These are phyloP conservation scores for Pyralis farinalis DNA, from an alignment of 2,888 invertebrate genomes.

Conservation along the genomic window DNA sequence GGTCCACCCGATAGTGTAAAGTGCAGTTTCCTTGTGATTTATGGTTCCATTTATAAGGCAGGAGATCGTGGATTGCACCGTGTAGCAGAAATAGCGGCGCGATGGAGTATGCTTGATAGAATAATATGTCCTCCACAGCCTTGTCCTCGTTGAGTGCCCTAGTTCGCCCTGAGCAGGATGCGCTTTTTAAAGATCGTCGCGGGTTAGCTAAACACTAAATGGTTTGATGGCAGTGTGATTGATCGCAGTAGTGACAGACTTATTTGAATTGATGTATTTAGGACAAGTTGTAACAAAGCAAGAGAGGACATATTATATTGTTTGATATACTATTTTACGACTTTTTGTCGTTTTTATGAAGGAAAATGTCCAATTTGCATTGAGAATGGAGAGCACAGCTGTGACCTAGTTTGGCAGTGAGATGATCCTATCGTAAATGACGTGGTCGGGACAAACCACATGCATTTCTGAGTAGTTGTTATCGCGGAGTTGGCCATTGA, in stretches of 20 bases:
- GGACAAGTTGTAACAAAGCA: not conserved
- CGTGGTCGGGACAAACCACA: not conserved
- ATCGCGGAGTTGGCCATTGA: constrained; percentile 6
- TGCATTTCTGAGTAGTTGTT: constrained; percentile 4
- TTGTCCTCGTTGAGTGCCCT: constrained; percentile 66
- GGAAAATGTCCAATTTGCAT: too few relatives aligned
- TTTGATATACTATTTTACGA: too few relatives aligned
- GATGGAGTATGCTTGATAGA: constrained; percentile 53
- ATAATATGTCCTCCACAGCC: constrained; percentile 69
- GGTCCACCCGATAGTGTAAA: too few relatives aligned
- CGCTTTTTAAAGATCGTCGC: constrained; percentile 41
- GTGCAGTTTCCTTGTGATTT: constrained; percentile 1
- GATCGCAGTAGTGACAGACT: not conserved
- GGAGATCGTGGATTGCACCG: constrained; percentile 33
- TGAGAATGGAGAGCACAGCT: too few relatives aligned
- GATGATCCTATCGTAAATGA: not conserved
- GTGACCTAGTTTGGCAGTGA: not conserved
- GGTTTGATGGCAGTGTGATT: not conserved
- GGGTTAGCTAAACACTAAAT: not conserved
- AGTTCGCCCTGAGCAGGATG: constrained; percentile 63
- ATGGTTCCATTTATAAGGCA: constrained; percentile 18
- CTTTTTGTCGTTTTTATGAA: too few relatives aligned
- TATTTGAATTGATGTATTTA: constrained; percentile 2
- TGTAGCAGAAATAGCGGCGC: constrained; percentile 44
- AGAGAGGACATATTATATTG: too few relatives aligned